phyloP scores from a whole-genome alignment of 2,888 invertebrate genomes.

The Noctua janthe region DNA sequence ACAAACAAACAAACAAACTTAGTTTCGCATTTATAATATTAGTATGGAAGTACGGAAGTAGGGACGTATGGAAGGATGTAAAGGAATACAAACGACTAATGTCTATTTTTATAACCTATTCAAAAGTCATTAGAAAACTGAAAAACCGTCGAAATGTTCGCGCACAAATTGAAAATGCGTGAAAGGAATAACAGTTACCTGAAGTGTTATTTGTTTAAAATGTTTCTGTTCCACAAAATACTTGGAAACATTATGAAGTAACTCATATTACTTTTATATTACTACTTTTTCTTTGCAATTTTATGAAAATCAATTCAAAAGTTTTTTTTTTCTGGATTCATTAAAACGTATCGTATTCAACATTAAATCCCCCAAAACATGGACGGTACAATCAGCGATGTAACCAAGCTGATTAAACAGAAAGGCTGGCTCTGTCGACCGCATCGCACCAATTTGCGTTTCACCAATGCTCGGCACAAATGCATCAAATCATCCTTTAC shows the following conservation, averaged over 20 bases:
- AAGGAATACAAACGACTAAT: not conserved
- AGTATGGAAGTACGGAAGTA: no score
- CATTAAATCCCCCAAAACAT: slow-evolving; percentile 33
- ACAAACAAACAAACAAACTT: no score
- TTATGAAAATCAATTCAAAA: not conserved
- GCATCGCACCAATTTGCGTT: slow-evolving; percentile 68
- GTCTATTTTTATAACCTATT: not conserved
- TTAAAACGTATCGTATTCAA: not conserved
- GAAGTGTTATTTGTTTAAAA: not conserved
- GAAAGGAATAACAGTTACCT: not conserved
- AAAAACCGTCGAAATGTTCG: not conserved
- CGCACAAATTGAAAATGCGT: not conserved
- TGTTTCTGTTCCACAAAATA: not conserved
- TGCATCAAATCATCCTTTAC: slow-evolving; percentile 70
- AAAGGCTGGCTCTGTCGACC: slow-evolving; percentile 63
- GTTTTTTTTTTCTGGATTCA: not conserved
- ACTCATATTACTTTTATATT: not conserved
- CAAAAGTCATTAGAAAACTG: not conserved
- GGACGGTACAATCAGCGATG: slow-evolving; percentile 58
- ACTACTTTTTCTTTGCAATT: not conserved
- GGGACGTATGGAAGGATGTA: no score
- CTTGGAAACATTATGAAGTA: not conserved
- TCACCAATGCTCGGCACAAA: slow-evolving; percentile 61
- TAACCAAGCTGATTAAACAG: slow-evolving; percentile 67
- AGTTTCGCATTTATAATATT: no score